phyloP scores from a whole-genome alignment of 2,113 vertebrate species.

The Pelmatolapia mariae region DNA sequence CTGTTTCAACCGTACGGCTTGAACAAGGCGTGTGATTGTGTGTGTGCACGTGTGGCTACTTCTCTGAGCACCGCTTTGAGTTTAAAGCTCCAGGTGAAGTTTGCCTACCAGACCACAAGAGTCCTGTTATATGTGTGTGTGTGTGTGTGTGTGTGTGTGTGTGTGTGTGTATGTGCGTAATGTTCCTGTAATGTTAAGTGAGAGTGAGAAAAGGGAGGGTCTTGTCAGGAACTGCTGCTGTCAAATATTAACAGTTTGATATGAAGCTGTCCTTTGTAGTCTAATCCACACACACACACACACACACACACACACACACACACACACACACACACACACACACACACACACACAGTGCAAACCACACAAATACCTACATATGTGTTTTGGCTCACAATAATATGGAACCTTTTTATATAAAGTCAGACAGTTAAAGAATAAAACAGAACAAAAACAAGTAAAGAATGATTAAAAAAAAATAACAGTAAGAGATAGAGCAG shows the following conservation, averaged over 20 bases:
- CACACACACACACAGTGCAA: neutral
- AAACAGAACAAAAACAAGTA: neutral
- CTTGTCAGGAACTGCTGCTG: constrained; percentile 29
- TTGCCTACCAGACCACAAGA: neutral
- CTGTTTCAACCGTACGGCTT: neutral
- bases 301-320: neutral
- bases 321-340: neutral
- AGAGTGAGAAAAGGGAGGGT: constrained; percentile 34
- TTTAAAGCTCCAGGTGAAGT: neutral
- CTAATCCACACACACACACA: neutral
- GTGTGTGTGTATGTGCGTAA: neutral
- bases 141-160: neutral
- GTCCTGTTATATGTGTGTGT: neutral
- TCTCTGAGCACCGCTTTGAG: neutral
- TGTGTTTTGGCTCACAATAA: neutral
- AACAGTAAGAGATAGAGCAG: neutral
- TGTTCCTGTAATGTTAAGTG: constrained; percentile 41
- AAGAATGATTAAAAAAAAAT: neutral
- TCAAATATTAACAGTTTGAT: constrained; percentile 55
- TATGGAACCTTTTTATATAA: neutral
- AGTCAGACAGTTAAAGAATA: neutral
- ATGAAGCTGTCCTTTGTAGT: neutral
- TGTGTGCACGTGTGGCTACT: neutral
- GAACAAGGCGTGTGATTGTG: neutral
- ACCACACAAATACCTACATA: neutral